Evolutionary conservation across 2,888 invertebrate species (phyloP).

Genomic region (Mylabris sibirica): DNA sequence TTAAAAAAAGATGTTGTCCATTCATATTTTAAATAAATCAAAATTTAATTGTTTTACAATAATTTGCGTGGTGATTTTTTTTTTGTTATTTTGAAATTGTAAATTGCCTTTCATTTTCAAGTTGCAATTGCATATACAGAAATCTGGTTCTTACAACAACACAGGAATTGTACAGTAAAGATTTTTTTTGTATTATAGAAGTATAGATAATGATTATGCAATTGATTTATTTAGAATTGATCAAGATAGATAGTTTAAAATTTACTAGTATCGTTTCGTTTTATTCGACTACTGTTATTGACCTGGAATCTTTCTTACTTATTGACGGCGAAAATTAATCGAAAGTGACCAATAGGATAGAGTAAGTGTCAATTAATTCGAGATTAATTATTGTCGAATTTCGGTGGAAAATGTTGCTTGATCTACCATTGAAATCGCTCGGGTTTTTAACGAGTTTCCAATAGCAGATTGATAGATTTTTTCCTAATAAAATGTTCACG

Average conservation of each 20-base stretch:
- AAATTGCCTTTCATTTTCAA: constrained; percentile 2
- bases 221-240: constrained; percentile 7
- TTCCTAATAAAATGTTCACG: not conserved
- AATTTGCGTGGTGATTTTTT: not conserved
- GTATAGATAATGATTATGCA: constrained; percentile 1
- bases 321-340: not conserved
- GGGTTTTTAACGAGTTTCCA: not conserved
- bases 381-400: not conserved
- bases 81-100: not conserved
- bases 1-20: not conserved
- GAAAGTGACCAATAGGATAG: not conserved
- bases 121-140: not conserved
- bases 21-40: not conserved
- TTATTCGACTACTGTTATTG: not conserved
- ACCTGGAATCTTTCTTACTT: not conserved
- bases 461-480: not conserved
- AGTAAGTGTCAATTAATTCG: not conserved
- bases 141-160: constrained; percentile 3
- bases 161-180: not conserved
- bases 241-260: constrained; percentile 1
- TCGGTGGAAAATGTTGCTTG: not conserved
- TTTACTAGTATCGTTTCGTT: not conserved
- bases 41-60: not conserved
- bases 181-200: not conserved
- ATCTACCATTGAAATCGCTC: not conserved